Conservation (phyloP, 2,797 vertebrate genomes). For the Pithecia hirsuta region DNA sequence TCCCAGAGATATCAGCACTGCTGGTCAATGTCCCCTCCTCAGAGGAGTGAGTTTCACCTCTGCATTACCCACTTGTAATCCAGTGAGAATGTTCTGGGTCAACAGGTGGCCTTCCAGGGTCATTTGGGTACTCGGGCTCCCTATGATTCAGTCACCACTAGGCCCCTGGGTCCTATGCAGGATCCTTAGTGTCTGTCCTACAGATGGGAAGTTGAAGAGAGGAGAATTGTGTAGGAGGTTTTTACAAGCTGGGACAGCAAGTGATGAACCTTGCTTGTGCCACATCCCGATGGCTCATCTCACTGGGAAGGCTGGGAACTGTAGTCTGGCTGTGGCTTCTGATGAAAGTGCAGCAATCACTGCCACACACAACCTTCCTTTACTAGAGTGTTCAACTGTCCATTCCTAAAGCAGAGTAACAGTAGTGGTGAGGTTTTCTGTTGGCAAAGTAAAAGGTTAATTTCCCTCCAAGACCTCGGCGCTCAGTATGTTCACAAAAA, state of each 20-base stretch:
- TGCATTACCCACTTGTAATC: neutral
- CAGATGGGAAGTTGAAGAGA: neutral
- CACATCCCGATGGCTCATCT: neutral
- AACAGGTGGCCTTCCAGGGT: neutral
- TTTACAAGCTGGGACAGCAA: too few relatives aligned
- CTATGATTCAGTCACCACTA: neutral
- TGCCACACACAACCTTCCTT: neutral
- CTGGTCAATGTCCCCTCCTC: neutral
- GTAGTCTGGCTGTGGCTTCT: neutral
- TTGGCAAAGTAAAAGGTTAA: neutral
- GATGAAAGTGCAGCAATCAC: neutral
- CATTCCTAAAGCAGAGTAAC: neutral
- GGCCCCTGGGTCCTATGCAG: fast-evolving
- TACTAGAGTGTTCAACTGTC: neutral
- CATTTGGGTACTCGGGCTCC: fast-evolving
- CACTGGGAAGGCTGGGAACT: neutral
- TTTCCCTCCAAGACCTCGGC: neutral
- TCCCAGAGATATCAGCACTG: neutral
- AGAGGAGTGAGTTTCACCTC: neutral
- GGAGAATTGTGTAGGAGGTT: neutral
- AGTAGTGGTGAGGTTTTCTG: neutral
- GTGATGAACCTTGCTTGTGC: neutral
- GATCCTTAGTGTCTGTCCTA: neutral
- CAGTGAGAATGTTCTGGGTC: neutral
- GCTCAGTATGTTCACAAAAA: neutral